Conservation (phyloP, 1,140 invertebrate species). For the Tenebrio molitor region DNA sequence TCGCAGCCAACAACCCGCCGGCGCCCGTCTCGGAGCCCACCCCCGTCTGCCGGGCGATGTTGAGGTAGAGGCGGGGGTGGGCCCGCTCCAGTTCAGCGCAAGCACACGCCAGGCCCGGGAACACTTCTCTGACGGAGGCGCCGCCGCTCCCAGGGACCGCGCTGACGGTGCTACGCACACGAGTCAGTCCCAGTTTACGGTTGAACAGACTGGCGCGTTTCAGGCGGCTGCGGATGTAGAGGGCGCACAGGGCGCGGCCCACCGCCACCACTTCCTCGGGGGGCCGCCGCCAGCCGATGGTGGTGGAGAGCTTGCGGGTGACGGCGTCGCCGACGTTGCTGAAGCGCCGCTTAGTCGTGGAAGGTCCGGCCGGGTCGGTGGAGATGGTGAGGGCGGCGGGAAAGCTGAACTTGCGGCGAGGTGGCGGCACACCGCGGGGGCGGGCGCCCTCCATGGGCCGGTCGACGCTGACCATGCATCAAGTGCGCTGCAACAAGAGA, state of each 20-base stretch:
- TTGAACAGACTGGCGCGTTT: constrained; percentile 77
- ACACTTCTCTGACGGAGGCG: constrained; percentile 52
- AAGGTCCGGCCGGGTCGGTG: constrained; percentile 52
- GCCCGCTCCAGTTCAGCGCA: constrained; percentile 77
- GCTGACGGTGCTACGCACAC: constrained; percentile 74
- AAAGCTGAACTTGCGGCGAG: constrained; percentile 70
- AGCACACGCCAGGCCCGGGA: constrained; percentile 69
- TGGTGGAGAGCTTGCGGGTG: constrained; percentile 77
- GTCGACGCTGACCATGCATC: constrained; percentile 31
- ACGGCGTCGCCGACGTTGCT: constrained; percentile 81
- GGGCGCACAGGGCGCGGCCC: constrained; percentile 71
- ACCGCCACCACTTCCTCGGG: constrained; percentile 73
- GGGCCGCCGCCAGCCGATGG: constrained; percentile 77
- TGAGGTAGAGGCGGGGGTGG: constrained; percentile 75
- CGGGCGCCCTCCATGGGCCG: constrained; percentile 6
- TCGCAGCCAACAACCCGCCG: constrained; percentile 70
- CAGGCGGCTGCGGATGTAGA: constrained; percentile 76
- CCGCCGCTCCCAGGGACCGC: constrained; percentile 56
- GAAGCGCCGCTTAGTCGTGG: constrained; percentile 68
- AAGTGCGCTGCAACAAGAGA: constrained; percentile 5
- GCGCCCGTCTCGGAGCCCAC: constrained; percentile 67
- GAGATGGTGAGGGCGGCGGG: constrained; percentile 66
- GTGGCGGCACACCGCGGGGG: constrained; percentile 1
- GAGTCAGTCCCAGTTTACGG: constrained; percentile 78
- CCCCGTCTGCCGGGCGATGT: constrained; percentile 72